These are phyloP conservation scores for Sandelia bainsii DNA, from an alignment of 2,797 vertebrate genomes.

Conservation along the genomic window DNA sequence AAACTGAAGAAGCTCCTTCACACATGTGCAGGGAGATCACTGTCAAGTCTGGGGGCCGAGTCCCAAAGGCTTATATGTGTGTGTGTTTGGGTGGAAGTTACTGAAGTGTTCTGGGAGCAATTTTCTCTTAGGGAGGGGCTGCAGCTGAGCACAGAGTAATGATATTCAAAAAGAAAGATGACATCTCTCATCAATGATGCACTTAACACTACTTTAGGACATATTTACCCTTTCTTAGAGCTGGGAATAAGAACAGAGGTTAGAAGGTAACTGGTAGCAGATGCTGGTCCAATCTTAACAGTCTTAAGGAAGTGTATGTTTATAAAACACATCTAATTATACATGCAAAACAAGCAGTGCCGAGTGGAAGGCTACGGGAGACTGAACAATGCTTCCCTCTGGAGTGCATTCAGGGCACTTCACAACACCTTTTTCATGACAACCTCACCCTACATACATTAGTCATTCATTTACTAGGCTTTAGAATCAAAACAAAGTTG, in stretches of 20 bases:
- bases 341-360: constrained; percentile 1
- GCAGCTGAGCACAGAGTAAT: constrained; percentile 54
- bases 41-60: constrained; percentile 82
- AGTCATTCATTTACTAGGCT: constrained; percentile 23
- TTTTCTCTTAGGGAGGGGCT: constrained; percentile 36
- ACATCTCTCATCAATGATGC: constrained; percentile 35
- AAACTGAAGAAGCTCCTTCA: constrained; percentile 86
- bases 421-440: background rate
- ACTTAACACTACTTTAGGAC: constrained; percentile 20
- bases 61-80: constrained; percentile 52
- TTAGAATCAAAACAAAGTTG: constrained; percentile 11
- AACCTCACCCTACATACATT: background rate
- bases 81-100: constrained; percentile 25
- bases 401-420: constrained; percentile 29
- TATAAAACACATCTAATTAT: constrained; percentile 40
- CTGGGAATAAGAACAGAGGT: constrained; percentile 33
- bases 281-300: constrained; percentile 13
- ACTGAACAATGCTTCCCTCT: constrained; percentile 62
- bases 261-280: constrained; percentile 15
- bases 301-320: constrained; percentile 28
- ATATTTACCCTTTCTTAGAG: constrained; percentile 23
- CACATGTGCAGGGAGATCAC: constrained; percentile 90
- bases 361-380: background rate
- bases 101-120: constrained; percentile 19
- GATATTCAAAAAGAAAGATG: constrained; percentile 52